phyloP scores from a whole-genome alignment of 2,797 vertebrate species.

The Moxostoma hubbsi region DNA sequence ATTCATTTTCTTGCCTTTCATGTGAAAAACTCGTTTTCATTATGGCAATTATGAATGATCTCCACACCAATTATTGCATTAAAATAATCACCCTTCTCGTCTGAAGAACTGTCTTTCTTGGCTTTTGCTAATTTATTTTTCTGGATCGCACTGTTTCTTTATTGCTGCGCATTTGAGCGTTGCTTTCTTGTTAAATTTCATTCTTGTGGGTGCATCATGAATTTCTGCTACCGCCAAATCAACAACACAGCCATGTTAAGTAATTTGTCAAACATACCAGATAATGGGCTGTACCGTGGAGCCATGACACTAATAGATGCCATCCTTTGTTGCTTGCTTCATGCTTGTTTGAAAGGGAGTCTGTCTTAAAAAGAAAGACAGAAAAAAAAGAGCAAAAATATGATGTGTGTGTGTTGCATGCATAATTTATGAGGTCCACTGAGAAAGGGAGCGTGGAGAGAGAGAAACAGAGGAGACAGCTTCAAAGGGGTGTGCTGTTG shows the following conservation, averaged over 20 bases:
- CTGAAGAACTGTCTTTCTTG: slow-evolving; percentile 6
- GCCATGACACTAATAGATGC: slow-evolving; percentile 65
- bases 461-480: slow-evolving; percentile 67
- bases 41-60: slow-evolving; percentile 73
- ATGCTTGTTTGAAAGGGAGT: slow-evolving; percentile 57
- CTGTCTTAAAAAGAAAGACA: slow-evolving; percentile 53
- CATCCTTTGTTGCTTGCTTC: slow-evolving; percentile 69
- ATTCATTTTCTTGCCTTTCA: slow-evolving; percentile 76
- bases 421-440: slow-evolving; percentile 83
- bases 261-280: slow-evolving; percentile 78
- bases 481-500: slow-evolving; percentile 79
- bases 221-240: slow-evolving; percentile 54
- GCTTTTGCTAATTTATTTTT: slow-evolving; percentile 70
- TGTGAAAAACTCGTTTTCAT: slow-evolving; percentile 73
- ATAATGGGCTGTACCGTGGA: slow-evolving; percentile 69
- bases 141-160: slow-evolving; percentile 54
- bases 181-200: slow-evolving; percentile 59
- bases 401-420: slow-evolving; percentile 69
- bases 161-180: slow-evolving; percentile 58
- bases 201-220: slow-evolving; percentile 9
- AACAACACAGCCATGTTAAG: slow-evolving; percentile 68
- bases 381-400: slow-evolving; percentile 62
- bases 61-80: slow-evolving; percentile 73
- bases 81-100: slow-evolving; percentile 61
- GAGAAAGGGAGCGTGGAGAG: slow-evolving; percentile 69